These are phyloP conservation scores for Siderastrea siderea DNA, from an alignment of 92 coral and sea anemone genomes.

Conservation along the genomic window DNA sequence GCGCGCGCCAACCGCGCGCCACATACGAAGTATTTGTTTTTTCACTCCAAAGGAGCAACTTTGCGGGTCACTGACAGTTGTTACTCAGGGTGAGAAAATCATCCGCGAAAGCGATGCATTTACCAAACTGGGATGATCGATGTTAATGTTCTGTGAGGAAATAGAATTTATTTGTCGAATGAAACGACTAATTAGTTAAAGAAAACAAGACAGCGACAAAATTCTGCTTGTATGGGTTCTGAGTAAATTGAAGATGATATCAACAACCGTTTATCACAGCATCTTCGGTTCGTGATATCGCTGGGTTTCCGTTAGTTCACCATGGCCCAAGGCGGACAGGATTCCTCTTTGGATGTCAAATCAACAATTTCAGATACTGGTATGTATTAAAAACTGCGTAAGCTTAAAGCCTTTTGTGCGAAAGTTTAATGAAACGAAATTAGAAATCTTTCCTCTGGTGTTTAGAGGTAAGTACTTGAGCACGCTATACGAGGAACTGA, in stretches of 20 bases:
- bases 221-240: not conserved
- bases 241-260: slow-evolving; percentile 9
- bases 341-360: not conserved
- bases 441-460: not conserved
- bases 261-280: not conserved
- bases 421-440: slow-evolving; percentile 22
- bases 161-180: not conserved
- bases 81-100: not conserved
- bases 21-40: slow-evolving; percentile 29
- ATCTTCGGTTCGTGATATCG: slow-evolving; percentile 19
- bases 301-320: slow-evolving; percentile 10
- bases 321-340: slow-evolving; percentile 36
- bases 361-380: slow-evolving; percentile 23
- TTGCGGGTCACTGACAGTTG: slow-evolving; percentile 14
- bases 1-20: slow-evolving; percentile 21
- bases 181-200: not conserved
- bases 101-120: not conserved
- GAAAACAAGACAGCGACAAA: not conserved
- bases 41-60: not conserved
- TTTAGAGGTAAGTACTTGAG: not conserved
- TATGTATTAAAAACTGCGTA: slow-evolving; percentile 8
- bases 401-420: not conserved
- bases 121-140: not conserved
- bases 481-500: not conserved
- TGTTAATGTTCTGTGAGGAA: not conserved